phyloP scores from a whole-genome alignment of 2,113 vertebrate species.

The Sorex fumeus region DNA sequence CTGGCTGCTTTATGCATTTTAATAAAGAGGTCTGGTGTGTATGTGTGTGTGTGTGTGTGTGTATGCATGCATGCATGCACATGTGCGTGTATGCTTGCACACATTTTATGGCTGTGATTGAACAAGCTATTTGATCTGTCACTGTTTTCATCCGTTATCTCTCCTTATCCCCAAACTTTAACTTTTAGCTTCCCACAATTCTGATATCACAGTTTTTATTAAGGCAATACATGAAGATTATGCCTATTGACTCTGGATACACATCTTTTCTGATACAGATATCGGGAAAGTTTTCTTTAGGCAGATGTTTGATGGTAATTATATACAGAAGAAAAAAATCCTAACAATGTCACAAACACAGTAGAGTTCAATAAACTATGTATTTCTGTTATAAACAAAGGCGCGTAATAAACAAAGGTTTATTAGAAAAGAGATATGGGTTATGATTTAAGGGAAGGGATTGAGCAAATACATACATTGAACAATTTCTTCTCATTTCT shows the following conservation, averaged over 20 bases:
- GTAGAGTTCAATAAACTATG: constrained; percentile 54
- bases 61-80: constrained; percentile 55
- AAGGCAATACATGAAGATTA: constrained; percentile 58
- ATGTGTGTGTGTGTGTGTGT: constrained; percentile 68
- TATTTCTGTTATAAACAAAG: constrained; percentile 35
- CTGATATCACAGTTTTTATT: constrained; percentile 51
- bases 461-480: neutral
- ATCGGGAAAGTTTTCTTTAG: constrained; percentile 47
- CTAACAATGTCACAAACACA: constrained; percentile 54
- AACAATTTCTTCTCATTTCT: constrained; percentile 30
- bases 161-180: neutral
- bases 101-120: constrained; percentile 59
- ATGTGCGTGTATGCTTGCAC: neutral
- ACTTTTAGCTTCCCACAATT: constrained; percentile 47
- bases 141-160: neutral
- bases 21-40: constrained; percentile 87
- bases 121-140: constrained; percentile 32
- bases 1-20: constrained; percentile 91
- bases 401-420: neutral
- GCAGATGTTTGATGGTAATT: constrained; percentile 56
- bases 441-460: constrained; percentile 54
- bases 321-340: constrained; percentile 34
- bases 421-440: constrained; percentile 54
- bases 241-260: neutral
- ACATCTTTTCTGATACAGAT: constrained; percentile 43